phyloP scores from a whole-genome alignment of 2,888 invertebrate species.

The Watsonalla cultraria region DNA sequence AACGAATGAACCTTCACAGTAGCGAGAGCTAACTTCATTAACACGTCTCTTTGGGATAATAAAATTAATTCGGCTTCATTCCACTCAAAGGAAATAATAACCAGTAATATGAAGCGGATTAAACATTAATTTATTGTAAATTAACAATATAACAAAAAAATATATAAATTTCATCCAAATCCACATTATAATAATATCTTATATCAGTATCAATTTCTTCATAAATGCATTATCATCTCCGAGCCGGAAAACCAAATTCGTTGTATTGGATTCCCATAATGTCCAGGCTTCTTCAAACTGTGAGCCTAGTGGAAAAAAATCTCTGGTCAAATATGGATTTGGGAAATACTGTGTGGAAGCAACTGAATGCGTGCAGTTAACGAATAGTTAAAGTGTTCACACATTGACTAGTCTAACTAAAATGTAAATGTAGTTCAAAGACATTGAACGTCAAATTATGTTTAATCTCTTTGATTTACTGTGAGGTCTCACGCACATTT shows the following conservation, averaged over 20 bases:
- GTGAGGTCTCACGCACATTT: no score
- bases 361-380: conserved; percentile 16
- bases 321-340: conserved; percentile 68
- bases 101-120: conserved; percentile 42
- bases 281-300: conserved; percentile 63
- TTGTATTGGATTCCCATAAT: conserved; percentile 36
- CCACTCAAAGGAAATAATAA: conserved; percentile 23
- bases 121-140: conserved; percentile 60
- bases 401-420: neutral
- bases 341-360: conserved; percentile 30
- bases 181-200: conserved; percentile 45
- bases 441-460: no score
- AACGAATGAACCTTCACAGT: neutral
- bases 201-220: conserved; percentile 43
- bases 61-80: neutral
- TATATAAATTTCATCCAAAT: conserved; percentile 47
- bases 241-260: conserved; percentile 38
- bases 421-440: neutral
- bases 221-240: conserved; percentile 60
- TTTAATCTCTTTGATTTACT: no score
- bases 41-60: neutral
- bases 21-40: neutral
- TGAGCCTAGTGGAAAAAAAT: conserved; percentile 71
- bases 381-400: neutral
- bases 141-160: conserved; percentile 40